Evolutionary conservation across 2,797 vertebrate genomes (phyloP).

Genomic region (Lepus townsendii): DNA sequence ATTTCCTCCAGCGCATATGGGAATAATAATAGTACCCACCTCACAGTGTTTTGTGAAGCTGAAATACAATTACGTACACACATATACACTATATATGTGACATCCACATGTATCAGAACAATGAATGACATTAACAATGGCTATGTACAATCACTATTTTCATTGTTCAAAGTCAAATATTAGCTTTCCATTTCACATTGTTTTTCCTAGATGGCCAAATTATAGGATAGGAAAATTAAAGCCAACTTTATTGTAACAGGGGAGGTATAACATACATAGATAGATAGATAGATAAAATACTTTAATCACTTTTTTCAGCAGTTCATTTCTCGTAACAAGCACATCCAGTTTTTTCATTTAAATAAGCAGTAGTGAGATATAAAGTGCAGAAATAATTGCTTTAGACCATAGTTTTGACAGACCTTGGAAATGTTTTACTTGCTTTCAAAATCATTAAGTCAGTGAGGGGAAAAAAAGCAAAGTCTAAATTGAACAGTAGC

Average conservation of each 20-base stretch:
- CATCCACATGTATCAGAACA: not conserved
- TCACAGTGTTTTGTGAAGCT: not conserved
- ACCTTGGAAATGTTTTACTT: not conserved
- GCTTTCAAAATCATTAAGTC: slow-evolving; percentile 55
- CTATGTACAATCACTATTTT: not conserved
- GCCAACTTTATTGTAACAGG: not conserved
- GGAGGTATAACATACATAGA: not conserved
- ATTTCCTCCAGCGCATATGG: not conserved
- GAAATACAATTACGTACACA: not conserved
- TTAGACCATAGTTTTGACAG: slow-evolving; percentile 48
- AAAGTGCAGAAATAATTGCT: slow-evolving; percentile 39
- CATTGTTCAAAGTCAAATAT: slow-evolving; percentile 10
- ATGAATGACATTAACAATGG: not conserved
- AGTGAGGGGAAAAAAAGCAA: not conserved
- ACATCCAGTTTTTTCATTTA: slow-evolving; percentile 51
- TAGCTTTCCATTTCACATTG: slow-evolving; percentile 17
- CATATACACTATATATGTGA: not conserved
- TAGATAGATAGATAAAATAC: not conserved
- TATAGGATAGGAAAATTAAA: slow-evolving; percentile 43
- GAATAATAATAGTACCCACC: not conserved
- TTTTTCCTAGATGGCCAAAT: slow-evolving; percentile 32
- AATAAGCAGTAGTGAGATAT: slow-evolving; percentile 8
- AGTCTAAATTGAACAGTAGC: slow-evolving; percentile 7
- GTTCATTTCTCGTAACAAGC: slow-evolving; percentile 26
- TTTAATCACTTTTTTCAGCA: slow-evolving; percentile 48